Base-by-base conservation (phyloP, 2,797 vertebrate species). In the Sylvia borin region DNA sequence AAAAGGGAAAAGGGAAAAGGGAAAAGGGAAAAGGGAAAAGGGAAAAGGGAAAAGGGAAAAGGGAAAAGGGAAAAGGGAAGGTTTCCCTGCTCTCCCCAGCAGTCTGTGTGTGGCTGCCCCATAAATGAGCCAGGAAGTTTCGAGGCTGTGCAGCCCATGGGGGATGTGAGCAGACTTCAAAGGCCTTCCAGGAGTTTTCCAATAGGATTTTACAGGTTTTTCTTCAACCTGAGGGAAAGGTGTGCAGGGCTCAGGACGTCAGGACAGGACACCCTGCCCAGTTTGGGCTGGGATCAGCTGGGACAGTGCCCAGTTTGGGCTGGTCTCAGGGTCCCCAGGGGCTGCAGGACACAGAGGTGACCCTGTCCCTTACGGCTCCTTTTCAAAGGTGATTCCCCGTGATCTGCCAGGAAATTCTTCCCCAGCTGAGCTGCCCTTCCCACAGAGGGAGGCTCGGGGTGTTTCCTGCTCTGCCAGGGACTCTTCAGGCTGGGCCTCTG, bases 361-460 rank as follows among this genome's bases (percentile, higher is more conserved):
- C 22, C 40, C 64, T 74, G 34, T 2, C 7, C 21, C 21, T 24
- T 2, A 5, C 4, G 19, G 42, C 22, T 66, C 16, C 38, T 68
- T 48, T 9, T 1, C 0, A 36, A 73, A 32, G 20, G 13, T 50
- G 43, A 16, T 16, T 40, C 32, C 43, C 36, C 5, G 2, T 18
- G 21, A 11, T 36, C 40, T 45, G 29, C 45, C 3, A 0, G 31
- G 60, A 17, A 53, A 21, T 4, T n/a, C 32, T 16, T 7, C 38
- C 34, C n/a, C n/a, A 64, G 47, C 71, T 12, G 47, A 51, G 13
- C 26, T 71, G 42, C 58, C 60, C 36, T 20, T 43, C 5, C 40
- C 17, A 5, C 25, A 31, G 22, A 11, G n/a, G n/a, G 18, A 45
- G 5, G 3, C 9, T 80, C 1, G 0, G 15, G 42, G 15, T 10